phyloP scores from a whole-genome alignment of 2,113 vertebrate species.

The Aegithalos caudatus region DNA sequence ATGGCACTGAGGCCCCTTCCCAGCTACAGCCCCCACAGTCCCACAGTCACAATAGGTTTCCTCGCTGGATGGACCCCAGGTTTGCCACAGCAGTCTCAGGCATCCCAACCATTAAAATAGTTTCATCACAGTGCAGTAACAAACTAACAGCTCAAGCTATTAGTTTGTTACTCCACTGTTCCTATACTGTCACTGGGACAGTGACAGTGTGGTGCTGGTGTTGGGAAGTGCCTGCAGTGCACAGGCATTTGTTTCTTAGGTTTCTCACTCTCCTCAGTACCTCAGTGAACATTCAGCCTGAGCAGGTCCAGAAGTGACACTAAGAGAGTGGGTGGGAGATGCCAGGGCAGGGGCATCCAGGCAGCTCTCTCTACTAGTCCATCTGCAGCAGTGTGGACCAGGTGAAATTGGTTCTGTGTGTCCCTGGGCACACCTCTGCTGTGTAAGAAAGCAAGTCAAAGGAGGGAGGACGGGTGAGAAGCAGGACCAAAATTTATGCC shows the following conservation, averaged over 20 bases:
- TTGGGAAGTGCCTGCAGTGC: rapidly evolving
- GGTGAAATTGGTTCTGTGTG: neutral
- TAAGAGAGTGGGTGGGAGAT: neutral
- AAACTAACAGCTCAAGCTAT: too few species aligned
- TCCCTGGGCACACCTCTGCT: neutral
- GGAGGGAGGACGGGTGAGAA: neutral
- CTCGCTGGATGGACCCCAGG: too few species aligned
- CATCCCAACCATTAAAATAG: too few species aligned
- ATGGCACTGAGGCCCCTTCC: too few species aligned
- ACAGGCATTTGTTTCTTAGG: neutral
- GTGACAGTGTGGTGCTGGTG: rapidly evolving
- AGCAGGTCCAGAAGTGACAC: neutral
- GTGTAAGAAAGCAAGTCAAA: neutral
- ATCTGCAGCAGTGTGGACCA: neutral
- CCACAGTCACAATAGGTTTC: too few species aligned
- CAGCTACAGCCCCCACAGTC: too few species aligned
- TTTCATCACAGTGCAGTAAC: too few species aligned
- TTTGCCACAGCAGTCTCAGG: too few species aligned
- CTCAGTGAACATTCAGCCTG: neutral
- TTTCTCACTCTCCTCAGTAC: neutral
- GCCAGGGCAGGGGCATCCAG: neutral
- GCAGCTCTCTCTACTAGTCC: rapidly evolving
- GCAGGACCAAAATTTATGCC: neutral
- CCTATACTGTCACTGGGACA: neutral
- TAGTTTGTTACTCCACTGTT: too few species aligned